Conservation (phyloP, 1,140 invertebrate species). For the Drosophila kanapiae region DNA sequence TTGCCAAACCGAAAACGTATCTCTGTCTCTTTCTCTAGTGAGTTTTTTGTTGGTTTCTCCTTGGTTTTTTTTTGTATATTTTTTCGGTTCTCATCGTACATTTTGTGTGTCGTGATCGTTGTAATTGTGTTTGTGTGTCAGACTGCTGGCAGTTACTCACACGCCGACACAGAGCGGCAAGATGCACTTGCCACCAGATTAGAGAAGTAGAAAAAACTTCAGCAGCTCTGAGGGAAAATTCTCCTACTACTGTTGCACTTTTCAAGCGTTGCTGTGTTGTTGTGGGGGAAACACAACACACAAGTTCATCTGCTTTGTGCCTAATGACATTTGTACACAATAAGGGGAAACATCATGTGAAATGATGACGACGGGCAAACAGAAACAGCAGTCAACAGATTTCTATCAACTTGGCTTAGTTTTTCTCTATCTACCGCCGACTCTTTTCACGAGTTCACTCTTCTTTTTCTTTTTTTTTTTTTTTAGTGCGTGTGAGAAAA, state of each 20-base stretch:
- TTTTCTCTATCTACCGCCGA: neutral
- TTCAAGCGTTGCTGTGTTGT: slow-evolving; percentile 8
- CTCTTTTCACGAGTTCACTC: slow-evolving; percentile 11
- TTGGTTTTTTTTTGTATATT: slow-evolving; percentile 7
- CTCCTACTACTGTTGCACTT: slow-evolving; percentile 22
- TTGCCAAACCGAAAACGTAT: slow-evolving; percentile 28
- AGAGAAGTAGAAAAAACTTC: slow-evolving; percentile 28
- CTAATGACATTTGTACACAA: slow-evolving; percentile 79
- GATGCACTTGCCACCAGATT: slow-evolving; percentile 66
- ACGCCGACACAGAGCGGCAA: slow-evolving; percentile 34
- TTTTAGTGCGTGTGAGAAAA: slow-evolving; percentile 43
- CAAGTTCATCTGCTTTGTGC: slow-evolving; percentile 54
- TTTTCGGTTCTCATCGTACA: slow-evolving; percentile 24
- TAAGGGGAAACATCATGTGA: slow-evolving; percentile 53
- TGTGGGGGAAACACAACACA: slow-evolving; percentile 10
- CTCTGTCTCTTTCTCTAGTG: neutral
- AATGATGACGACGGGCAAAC: slow-evolving; percentile 21
- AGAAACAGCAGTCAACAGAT: slow-evolving; percentile 53
- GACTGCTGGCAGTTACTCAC: slow-evolving; percentile 66
- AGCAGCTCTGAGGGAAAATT: slow-evolving; percentile 46
- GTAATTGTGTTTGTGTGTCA: slow-evolving; percentile 82
- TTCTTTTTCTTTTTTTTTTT: slow-evolving; percentile 19
- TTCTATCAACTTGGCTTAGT: slow-evolving; percentile 49
- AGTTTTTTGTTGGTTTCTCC: slow-evolving; percentile 9
- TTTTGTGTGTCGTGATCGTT: slow-evolving; percentile 48